Base-by-base conservation (phyloP, 2,888 invertebrate species). In the Andrena flavipes region DNA sequence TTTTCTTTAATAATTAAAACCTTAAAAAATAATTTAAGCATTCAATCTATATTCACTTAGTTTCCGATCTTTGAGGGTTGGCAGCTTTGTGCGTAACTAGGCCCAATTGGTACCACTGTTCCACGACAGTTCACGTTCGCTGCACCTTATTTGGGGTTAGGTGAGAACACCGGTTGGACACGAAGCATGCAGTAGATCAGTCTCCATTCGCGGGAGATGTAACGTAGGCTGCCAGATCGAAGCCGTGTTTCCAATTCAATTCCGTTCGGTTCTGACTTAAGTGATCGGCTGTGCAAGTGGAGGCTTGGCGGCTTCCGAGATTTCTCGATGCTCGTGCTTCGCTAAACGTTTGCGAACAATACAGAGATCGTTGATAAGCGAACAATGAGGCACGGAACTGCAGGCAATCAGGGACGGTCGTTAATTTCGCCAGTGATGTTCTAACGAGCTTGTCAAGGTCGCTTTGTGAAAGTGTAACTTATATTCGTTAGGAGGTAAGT, bases 401-500 rank as follows among this genome's bases (percentile, higher is more conserved):
- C 13, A 48, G 49, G 78, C 51, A 79, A 78, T 72, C 80, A 59
- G 30, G 30, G 49, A 72, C 60, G 69, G 51, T 73, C 73, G 68
- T 73, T 80, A 73, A 81, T 73, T 81, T 64, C 63, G 73, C 35
- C 35, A 48, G 72, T 67, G 80, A 68, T 59, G 30, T 51, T 72
- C 73, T 80, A 81, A 81, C 80, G 80, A 81, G 80, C 73, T 73
- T 69, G 59, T 73, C 68, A 69, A 80, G 80, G 68, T 68, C 68
- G 64, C 80, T 80, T 71, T 67, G 70, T 79, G 56, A 23, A 59
- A 64, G 56, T 35, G 60, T 62, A 71, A 79, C 80, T 78, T 79
- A 80, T 65, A 80, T 79, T 80, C 80, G 80, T 80, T 79, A 71
- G 60, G 30, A 71, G 80, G 79, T 71, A 42, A 62, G 71, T 79